phyloP scores from a whole-genome alignment of 2,797 vertebrate species.

The Megaceryle alcyon region DNA sequence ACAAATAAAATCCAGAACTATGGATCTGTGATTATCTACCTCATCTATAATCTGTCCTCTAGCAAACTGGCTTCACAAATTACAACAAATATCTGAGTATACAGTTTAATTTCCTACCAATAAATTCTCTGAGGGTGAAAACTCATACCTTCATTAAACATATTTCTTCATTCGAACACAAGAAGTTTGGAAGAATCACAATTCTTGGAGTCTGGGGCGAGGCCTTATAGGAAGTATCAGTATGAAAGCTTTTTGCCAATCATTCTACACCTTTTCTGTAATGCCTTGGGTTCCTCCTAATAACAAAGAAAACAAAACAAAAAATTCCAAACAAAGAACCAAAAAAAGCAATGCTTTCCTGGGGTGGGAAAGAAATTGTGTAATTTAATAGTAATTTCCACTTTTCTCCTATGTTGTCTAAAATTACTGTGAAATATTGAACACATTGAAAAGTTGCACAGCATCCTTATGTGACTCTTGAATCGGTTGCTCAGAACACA shows the following conservation, averaged over 20 bases:
- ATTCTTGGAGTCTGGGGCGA: background rate
- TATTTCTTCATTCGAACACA: background rate
- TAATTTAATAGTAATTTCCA: background rate
- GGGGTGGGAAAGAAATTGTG: background rate
- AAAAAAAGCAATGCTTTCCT: background rate
- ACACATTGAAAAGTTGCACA: background rate
- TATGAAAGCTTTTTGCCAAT: background rate
- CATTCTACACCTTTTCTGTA: rapidly evolving
- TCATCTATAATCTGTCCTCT: background rate
- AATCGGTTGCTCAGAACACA: background rate
- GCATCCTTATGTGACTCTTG: background rate
- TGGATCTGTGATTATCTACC: background rate
- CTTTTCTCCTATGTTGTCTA: background rate
- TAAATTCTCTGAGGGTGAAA: background rate
- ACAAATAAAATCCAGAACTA: background rate
- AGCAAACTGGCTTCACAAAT: background rate
- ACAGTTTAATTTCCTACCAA: background rate
- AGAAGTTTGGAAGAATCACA: background rate
- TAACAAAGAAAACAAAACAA: background rate
- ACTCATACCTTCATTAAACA: background rate
- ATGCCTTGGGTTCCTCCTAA: background rate
- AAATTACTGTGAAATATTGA: background rate
- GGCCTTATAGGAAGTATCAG: background rate
- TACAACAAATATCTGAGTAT: background rate
- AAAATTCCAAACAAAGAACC: background rate